Conservation (phyloP, 2,888 invertebrate genomes). For the Pemphredon lugubris region DNA sequence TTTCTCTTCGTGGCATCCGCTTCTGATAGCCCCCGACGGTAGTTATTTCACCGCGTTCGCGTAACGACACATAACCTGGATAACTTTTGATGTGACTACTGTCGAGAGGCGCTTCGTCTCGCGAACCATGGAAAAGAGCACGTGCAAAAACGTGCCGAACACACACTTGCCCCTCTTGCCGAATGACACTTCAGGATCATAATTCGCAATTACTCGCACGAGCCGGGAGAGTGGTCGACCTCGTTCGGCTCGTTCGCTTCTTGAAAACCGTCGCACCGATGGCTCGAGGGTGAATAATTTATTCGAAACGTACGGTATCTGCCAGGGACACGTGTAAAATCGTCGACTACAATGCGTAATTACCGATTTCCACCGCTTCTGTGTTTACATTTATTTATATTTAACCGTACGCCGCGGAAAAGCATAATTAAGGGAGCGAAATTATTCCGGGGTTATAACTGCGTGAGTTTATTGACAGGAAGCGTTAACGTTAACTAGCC, state of each 20-base stretch:
- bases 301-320: background rate
- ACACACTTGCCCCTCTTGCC: background rate
- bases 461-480: too few relatives aligned
- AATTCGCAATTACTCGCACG: slow-evolving; percentile 34
- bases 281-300: background rate
- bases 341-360: too few relatives aligned
- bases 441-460: too few relatives aligned
- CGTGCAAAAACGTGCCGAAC: slow-evolving; percentile 28
- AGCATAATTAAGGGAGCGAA: too few relatives aligned
- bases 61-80: slow-evolving; percentile 19
- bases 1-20: slow-evolving; percentile 9
- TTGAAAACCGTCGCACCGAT: background rate
- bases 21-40: slow-evolving; percentile 3
- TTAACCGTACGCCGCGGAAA: too few relatives aligned
- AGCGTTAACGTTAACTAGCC: too few relatives aligned
- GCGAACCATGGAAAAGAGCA: slow-evolving; percentile 9
- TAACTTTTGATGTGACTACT: slow-evolving; percentile 19
- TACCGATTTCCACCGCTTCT: too few relatives aligned
- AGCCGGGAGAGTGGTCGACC: slow-evolving; percentile 4
- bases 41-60: slow-evolving; percentile 5
- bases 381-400: too few relatives aligned
- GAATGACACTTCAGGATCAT: slow-evolving; percentile 4
- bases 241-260: slow-evolving; percentile 6
- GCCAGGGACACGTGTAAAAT: too few relatives aligned
- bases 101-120: background rate